These are phyloP conservation scores for Copsychus sechellarum DNA, from an alignment of 2,113 vertebrate genomes.

Conservation along the genomic window DNA sequence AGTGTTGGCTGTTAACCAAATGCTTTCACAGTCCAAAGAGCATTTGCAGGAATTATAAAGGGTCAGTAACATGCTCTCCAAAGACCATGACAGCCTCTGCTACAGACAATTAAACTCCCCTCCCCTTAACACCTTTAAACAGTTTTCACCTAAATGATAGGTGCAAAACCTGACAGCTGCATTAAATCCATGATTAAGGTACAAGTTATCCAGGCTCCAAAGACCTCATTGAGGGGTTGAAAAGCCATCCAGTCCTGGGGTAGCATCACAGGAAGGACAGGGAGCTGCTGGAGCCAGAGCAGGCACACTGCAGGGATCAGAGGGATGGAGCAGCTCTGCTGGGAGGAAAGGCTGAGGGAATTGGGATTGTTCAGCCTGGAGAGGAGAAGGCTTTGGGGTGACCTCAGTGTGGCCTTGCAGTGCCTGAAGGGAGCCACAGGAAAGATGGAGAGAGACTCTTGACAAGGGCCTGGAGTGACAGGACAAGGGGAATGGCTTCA, in stretches of 20 bases:
- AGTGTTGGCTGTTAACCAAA: not conserved
- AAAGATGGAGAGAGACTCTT: not conserved
- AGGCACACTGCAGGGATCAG: not conserved
- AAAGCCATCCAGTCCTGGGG: not conserved
- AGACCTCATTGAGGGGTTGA: not conserved
- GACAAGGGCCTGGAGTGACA: not conserved
- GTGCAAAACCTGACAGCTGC: not conserved
- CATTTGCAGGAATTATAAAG: not conserved
- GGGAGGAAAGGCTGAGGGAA: not conserved
- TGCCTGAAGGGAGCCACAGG: not conserved
- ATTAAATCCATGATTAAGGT: not conserved
- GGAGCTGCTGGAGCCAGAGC: not conserved
- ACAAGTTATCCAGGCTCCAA: not conserved
- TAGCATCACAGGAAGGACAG: not conserved
- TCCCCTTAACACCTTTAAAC: not conserved
- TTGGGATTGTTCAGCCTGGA: not conserved
- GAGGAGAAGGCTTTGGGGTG: not conserved
- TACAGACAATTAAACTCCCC: not conserved
- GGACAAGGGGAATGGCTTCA: no score
- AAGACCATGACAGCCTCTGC: not conserved
- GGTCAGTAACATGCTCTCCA: not conserved
- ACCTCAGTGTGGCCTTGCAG: not conserved
- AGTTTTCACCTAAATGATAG: not conserved
- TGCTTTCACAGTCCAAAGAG: not conserved
- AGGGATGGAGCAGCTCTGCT: not conserved